A percentile compares a stretch with the other conserved stretches of the same genome.
Conservation (phyloP, 2,113 vertebrate species). For the Pampusana beccarii region DNA sequence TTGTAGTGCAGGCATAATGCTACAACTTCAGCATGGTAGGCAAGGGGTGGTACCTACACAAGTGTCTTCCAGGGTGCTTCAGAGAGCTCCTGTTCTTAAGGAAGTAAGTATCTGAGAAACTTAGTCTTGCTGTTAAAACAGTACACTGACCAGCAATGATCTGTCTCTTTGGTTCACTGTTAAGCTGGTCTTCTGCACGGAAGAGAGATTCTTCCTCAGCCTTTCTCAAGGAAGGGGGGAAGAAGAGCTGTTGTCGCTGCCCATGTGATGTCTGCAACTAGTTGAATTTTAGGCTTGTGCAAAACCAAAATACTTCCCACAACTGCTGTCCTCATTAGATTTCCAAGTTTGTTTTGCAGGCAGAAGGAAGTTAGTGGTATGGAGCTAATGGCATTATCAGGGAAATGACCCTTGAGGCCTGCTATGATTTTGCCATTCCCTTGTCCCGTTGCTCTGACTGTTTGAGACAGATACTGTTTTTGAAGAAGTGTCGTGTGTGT, state of each 20-base stretch:
- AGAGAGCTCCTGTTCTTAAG: neutral
- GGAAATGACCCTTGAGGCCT: neutral
- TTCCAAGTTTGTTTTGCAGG: neutral
- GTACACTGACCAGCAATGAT: neutral
- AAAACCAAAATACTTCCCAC: neutral
- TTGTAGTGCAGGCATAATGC: neutral
- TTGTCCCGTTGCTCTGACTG: fast-evolving
- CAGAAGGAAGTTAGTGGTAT: neutral
- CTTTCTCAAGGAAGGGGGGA: neutral
- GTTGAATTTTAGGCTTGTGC: neutral
- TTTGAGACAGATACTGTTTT: neutral
- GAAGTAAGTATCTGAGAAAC: neutral
- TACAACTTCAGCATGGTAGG: neutral
- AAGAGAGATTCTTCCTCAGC: neutral
- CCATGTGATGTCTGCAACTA: neutral
- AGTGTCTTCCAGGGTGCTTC: neutral
- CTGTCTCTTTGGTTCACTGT: neutral
- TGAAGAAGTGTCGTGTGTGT: fast-evolving
- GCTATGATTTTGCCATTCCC: neutral
- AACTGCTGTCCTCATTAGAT: neutral
- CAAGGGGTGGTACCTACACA: neutral
- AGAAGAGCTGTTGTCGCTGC: neutral
- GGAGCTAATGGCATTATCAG: neutral
- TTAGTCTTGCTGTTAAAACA: neutral
- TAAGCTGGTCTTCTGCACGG: neutral